Base-by-base conservation (phyloP, 2,888 invertebrate species). In the Drosophila testacea region DNA sequence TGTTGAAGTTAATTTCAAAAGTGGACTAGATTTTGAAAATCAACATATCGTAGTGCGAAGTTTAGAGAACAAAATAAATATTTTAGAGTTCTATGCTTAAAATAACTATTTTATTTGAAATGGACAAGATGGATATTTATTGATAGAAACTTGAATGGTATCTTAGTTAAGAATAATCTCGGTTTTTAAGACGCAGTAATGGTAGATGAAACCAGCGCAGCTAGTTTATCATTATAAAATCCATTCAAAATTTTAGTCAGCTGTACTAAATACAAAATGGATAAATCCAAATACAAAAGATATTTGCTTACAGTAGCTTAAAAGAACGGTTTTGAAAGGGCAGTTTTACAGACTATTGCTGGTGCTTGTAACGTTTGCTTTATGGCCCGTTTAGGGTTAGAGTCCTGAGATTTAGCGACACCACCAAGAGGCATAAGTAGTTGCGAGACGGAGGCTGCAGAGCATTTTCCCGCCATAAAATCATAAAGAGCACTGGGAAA, bases 401-500 rank as follows among this genome's bases (percentile, higher is more conserved):
- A 42, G 6, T 7, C 36, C 32, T 28, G n/a, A 56, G 61, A 69
- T 80, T 71, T 70, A 36, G 11, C 44, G 28, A 30, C 41, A 52
- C 60, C 48, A 77, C 57, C 66, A 32, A 73, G n/a, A 10, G 7
- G 7, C 9, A 28, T 7, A 52, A 11, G 39, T 39, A 39, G 13
- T 6, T 10, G 32, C 16, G 13, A n/a, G 44, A 47, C 52, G 51
- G 57, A 83, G 69, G 59, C 67, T 54, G 51, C 39, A 13, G 34
- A 38, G 34, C 68, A 63, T 65, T 89, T 83, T 83, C 85, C 88
- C 88, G 85, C 88, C 81, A 77, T 67, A 63, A 69, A 51, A 65
- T 48, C 47, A 66, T 50, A 64, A 64, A 68, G 69, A 61, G 46
- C 42, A 7, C 32, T 36, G 32, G 6, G 36, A 56, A 73, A 75